Evolutionary conservation across 2,113 vertebrate species (phyloP), one percentile per base, ranked within the genome.

Genomic region (Caloenas nicobarica): DNA sequence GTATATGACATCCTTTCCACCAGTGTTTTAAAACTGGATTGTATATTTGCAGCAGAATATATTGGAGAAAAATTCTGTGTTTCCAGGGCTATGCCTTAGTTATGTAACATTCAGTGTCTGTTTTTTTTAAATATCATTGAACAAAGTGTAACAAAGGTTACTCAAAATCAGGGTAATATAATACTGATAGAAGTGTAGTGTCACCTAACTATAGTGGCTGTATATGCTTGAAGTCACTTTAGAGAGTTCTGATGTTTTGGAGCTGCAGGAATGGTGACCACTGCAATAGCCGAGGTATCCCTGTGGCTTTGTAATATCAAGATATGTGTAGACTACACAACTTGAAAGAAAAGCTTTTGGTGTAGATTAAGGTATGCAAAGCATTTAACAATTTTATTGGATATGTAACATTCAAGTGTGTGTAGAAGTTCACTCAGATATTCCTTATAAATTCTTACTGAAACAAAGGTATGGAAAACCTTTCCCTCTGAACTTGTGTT

Each of bases 321-420:
- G 31, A 11, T 58, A 2, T 40, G 4, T 28, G 6, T 31, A 31
- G 18, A n/a, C n/a, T 42, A 11, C 0, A 2, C 22, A 42, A 19
- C 23, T 71, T 76, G 17, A 71, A 85, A 74, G 31, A 64, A 74
- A 13, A 53, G 13, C 38, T 15, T 70, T 64, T 1, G 2, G 14
- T 69, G 34, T 61, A 57, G 24, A 9, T 29, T 34, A 66, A 73
- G 16, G n/a, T 34, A 62, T 9, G 5, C 40, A 50, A 68, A 82
- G 13, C 18, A 19, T 88, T 46, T 44, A 74, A 61, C 10, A 24
- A 0, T 68, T 2, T 3, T 53, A 10, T n/a, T 4, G 10, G 15
- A 17, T 79, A 34, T 2, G 6, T 58, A 58, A 38, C 4, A 4
- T 66, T 33, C 3, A 81, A 65, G 9, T 14, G 13, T 34, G 7